Evolutionary conservation across 1,140 invertebrate genomes (phyloP), one percentile per base, ranked within the genome.

Genomic region (Chrysomallon squamiferum): DNA sequence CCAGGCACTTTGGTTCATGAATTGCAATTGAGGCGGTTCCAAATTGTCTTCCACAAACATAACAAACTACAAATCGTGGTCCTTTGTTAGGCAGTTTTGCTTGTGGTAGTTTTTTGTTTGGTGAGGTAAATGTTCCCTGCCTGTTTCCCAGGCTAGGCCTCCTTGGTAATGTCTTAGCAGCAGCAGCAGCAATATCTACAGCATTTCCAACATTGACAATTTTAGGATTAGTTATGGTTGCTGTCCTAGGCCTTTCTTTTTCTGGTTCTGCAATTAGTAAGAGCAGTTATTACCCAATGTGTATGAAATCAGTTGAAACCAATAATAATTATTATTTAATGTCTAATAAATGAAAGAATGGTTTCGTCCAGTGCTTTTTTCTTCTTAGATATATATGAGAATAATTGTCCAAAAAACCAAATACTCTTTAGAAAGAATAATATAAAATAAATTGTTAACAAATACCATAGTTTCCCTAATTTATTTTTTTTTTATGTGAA

Each of bases 1-100:
- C 88, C 47, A 92, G 76, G 76, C 92, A 93, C 71, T 93, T 90
- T 1, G 91, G 91, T 76, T 93, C 90, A 82, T 93, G 92, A 63
- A 93, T 92, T n/a, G 80, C 82, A 63, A 93, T 90, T 30, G 90
- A 91, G 64, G 87, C 88, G 0, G 89, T 79, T 6, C 91, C 92
- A 80, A 92, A 94, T 72, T 91, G 87, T 57, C 90, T 86, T 6
- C 91, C 90, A 73, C 83, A 85, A 59, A 93, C 89, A 76, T 93
- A 93, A 77, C 92, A 93, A 15, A 90, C 86, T 2, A 90, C 87
- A n/a, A 85, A 85, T 11, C 83, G 71, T 29, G 76, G 68, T 22
- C 72, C 72, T 35, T 64, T 65, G 29, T 71, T 62, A 59, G 66
- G 66, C n/a, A 59, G 50, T 49, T 65, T 68, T 25, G 63, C 50